These are phyloP conservation scores for Mormoops blainvillei DNA, from an alignment of 2,113 vertebrate genomes.

Conservation along the genomic window DNA sequence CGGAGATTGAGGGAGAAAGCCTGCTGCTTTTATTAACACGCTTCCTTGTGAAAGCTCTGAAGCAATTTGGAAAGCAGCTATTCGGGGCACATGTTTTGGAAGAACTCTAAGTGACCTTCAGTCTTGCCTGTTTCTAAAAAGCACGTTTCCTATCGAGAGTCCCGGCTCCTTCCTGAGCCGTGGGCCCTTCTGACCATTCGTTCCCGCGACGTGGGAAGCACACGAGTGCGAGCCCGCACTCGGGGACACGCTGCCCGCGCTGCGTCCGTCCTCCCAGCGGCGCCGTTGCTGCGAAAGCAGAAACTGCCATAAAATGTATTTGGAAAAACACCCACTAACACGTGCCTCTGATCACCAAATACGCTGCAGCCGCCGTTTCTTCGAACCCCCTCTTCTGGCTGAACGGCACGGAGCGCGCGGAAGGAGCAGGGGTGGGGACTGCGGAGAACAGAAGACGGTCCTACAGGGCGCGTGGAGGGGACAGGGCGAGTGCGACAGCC, in stretches of 20 bases:
- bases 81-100: constrained; percentile 32
- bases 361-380: background rate
- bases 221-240: too few species aligned
- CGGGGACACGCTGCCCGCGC: background rate
- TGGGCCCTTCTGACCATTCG: too few species aligned
- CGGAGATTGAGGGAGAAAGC: constrained; percentile 11
- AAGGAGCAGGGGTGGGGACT: background rate
- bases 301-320: background rate
- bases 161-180: background rate
- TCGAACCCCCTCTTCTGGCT: background rate
- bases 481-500: too few species aligned
- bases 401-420: background rate
- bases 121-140: background rate
- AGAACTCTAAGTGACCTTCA: constrained; percentile 8
- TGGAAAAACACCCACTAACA: background rate
- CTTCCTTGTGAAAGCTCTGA: background rate
- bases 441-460: too few species aligned
- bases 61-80: background rate
- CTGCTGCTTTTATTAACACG: constrained; percentile 10
- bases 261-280: background rate
- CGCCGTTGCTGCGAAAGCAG: background rate
- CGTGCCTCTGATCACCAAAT: background rate
- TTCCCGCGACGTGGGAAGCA: too few species aligned
- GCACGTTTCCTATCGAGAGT: background rate
- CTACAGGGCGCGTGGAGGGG: too few species aligned